Conservation (phyloP, 2,888 invertebrate genomes). For the Drosophila multiciliata region DNA sequence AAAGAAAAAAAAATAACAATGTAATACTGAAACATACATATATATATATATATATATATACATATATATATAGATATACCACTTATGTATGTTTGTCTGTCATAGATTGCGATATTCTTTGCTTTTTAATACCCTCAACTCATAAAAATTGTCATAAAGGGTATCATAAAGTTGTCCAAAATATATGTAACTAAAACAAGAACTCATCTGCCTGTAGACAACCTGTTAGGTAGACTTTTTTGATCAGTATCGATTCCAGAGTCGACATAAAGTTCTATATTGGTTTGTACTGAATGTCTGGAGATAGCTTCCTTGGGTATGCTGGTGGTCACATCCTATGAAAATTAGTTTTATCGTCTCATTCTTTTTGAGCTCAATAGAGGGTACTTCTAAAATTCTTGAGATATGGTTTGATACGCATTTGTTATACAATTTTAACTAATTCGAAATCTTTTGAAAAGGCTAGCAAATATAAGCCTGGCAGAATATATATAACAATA, state of each 20-base stretch:
- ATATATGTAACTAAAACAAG: slow-evolving; percentile 2
- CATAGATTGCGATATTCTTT: slow-evolving; percentile 16
- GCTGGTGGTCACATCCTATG: background rate
- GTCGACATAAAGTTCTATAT: background rate
- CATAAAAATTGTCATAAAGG: slow-evolving; percentile 22
- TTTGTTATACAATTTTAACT: too few relatives aligned
- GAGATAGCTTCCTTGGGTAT: background rate
- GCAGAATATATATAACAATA: too few relatives aligned
- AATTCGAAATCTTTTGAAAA: too few relatives aligned
- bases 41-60: slow-evolving; percentile 6
- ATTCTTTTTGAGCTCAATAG: background rate
- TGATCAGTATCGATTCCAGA: slow-evolving; percentile 17
- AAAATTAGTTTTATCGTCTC: background rate
- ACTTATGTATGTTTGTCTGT: slow-evolving; percentile 28
- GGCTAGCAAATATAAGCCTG: too few relatives aligned
- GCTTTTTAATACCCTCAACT: slow-evolving; percentile 23
- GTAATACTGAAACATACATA: slow-evolving; percentile 31
- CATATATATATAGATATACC: slow-evolving; percentile 8
- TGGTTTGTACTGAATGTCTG: background rate
- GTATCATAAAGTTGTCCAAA: slow-evolving; percentile 28
- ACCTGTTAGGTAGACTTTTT: slow-evolving; percentile 1
- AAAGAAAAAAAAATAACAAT: slow-evolving; percentile 54
- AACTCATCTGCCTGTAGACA: slow-evolving; percentile 6
- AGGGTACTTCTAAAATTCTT: background rate
- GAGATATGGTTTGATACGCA: background rate